These are phyloP conservation scores for Philereme vetulata DNA, from an alignment of 2,888 invertebrate species.

Conservation along the genomic window DNA sequence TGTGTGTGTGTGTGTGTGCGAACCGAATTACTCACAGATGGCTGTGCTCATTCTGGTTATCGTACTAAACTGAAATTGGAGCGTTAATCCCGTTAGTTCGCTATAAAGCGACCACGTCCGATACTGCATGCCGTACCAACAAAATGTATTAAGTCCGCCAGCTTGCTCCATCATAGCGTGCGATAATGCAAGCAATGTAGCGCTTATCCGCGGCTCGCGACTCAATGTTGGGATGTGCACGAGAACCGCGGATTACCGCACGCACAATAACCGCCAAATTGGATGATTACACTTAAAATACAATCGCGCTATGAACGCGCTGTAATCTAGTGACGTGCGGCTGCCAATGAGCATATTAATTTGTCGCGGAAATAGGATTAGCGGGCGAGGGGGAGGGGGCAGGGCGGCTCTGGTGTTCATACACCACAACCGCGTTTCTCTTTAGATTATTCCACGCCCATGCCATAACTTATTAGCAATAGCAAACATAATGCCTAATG, in stretches of 20 bases:
- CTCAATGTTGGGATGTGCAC: conserved; percentile 68
- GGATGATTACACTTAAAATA: conserved; percentile 87
- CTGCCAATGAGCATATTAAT: conserved; percentile 83
- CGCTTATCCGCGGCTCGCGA: conserved; percentile 59
- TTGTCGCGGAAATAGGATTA: conserved; percentile 81
- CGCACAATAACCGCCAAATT: conserved; percentile 85
- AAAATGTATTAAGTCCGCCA: conserved; percentile 81
- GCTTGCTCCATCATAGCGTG: conserved; percentile 70
- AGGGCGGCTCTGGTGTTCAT: conserved; percentile 27
- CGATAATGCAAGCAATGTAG: conserved; percentile 71
- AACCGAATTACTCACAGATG: conserved; percentile 50
- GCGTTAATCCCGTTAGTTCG: conserved; percentile 77
- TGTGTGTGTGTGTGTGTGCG: conserved; percentile 30
- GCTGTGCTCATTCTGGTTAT: conserved; percentile 57
- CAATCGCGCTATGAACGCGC: conserved; percentile 82
- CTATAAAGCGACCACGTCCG: conserved; percentile 70
- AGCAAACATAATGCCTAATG: too few relatives aligned
- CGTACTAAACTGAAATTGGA: conserved; percentile 68
- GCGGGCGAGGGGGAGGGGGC: conserved; percentile 48
- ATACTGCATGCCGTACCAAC: conserved; percentile 60
- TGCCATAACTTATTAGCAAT: too few relatives aligned
- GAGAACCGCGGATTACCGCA: conserved; percentile 77
- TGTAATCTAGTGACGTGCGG: conserved; percentile 81
- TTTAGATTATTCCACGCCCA: conserved; percentile 53
- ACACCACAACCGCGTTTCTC: conserved; percentile 38